Evolutionary conservation across 2,888 invertebrate genomes (phyloP).

Genomic region (Meta bourneti): DNA sequence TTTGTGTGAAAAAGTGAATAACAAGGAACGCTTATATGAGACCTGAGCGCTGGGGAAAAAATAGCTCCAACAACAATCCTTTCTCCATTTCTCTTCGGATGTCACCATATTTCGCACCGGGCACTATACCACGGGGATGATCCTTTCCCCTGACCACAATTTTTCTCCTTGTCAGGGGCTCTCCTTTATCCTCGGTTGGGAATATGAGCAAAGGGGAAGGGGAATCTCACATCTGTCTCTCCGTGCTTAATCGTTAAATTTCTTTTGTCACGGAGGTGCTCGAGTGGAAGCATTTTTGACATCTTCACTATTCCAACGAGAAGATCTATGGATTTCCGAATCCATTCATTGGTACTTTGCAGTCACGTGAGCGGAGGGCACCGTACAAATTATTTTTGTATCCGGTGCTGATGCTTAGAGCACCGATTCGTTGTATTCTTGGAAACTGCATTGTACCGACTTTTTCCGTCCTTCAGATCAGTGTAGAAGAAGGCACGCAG

Average conservation of each 20-base stretch:
- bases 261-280: constrained; percentile 66
- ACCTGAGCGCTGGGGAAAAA: background rate
- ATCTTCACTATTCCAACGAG: constrained; percentile 62
- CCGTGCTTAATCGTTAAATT: constrained; percentile 72
- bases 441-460: no score
- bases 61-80: background rate
- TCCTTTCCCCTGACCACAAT: constrained; percentile 22
- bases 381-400: constrained; percentile 73
- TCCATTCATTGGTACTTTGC: constrained; percentile 71
- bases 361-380: constrained; percentile 65
- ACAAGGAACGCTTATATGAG: background rate
- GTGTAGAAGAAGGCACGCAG: no score
- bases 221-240: constrained; percentile 64
- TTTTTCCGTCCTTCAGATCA: no score
- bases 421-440: constrained; percentile 8
- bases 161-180: background rate
- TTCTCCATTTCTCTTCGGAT: background rate
- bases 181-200: constrained; percentile 1
- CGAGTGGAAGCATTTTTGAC: constrained; percentile 70
- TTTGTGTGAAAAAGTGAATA: background rate
- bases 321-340: constrained; percentile 75
- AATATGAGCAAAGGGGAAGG: background rate
- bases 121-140: background rate
- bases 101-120: background rate
- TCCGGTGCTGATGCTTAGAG: constrained; percentile 46